Evolutionary conservation across 2,797 vertebrate species (phyloP), one percentile per base, ranked within the genome.

Genomic region (Siniperca scherzeri): DNA sequence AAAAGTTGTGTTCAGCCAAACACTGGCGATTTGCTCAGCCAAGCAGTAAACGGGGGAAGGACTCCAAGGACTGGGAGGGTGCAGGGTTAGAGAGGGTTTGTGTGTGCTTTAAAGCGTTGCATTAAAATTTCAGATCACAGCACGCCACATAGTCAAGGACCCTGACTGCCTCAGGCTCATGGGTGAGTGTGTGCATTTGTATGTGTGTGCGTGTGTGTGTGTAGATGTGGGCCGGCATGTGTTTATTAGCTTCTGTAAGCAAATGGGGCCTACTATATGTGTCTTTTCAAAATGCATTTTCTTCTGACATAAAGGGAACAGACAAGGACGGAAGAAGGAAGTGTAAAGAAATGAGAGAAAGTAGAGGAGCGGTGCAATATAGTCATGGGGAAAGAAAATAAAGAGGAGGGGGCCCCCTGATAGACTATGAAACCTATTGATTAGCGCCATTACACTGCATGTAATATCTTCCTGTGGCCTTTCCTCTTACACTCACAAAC

Each of bases 81-180:
- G 93, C 92, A 92, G 94, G 93, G 93, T 93, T 93, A 93, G 92
- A 93, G 92, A 95, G 91, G 93, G 93, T 94, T 94, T 93, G 93
- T 94, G 93, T 93, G 93, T 89, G 94, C 94, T 95, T 93, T 93
- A 94, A 94, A 95, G 93, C 94, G 91, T 93, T 94, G 94, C 93
- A 95, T 95, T 95, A 95, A 95, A 94, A 95, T 95, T 95, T 95
- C 93, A 95, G 92, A 95, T 94, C 95, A 94, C 93, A 94, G 94
- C 93, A 94, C 93, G 93, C 94, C 94, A 95, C 94, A 95, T 91
- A 95, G 94, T 94, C 93, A 95, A 95, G 94, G 94, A 95, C 94
- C 94, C 94, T 92, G 94, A 94, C 94, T 94, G 94, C 94, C 93
- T 94, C 88, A 74, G 94, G 94, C 94, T 90, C 89, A 90, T 67